phyloP scores from a whole-genome alignment of 2,797 vertebrate genomes.

The Aphelocoma californica region DNA sequence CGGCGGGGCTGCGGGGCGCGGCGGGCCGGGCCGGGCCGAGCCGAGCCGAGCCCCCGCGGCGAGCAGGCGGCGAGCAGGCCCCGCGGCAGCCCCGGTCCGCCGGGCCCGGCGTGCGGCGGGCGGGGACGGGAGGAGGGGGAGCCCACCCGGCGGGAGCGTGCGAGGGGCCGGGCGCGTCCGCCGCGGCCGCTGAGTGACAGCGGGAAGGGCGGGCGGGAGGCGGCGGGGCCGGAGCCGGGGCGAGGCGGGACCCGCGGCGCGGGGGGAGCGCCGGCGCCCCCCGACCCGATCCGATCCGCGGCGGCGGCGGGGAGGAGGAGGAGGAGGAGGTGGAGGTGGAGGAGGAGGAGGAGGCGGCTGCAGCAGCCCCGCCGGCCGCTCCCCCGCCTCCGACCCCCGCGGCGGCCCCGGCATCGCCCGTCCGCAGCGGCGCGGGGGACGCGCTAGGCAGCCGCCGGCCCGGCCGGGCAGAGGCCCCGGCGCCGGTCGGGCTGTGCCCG shows the following conservation, averaged over 20 bases:
- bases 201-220: background rate
- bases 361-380: background rate
- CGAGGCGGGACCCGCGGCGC: background rate
- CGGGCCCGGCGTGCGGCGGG: background rate
- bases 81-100: constrained; percentile 13
- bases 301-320: background rate
- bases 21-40: background rate
- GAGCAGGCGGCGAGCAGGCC: constrained; percentile 55
- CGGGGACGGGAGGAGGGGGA: background rate
- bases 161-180: background rate
- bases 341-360: no score
- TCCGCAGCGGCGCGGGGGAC: no score
- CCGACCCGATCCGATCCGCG: background rate
- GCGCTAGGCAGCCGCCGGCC: background rate
- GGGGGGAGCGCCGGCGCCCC: background rate
- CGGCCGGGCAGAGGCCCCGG: background rate
- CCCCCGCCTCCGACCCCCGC: background rate
- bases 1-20: no score
- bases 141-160: background rate
- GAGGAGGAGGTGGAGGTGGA: background rate
- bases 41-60: background rate
- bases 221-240: background rate
- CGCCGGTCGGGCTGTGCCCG: background rate
- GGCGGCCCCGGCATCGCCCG: background rate
- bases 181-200: constrained; percentile 17